Percentiles rank a stretch among this genome's conserved stretches.
Evolutionary conservation across 2,888 invertebrate genomes (phyloP).

Genomic region (Horisme vitalbata): DNA sequence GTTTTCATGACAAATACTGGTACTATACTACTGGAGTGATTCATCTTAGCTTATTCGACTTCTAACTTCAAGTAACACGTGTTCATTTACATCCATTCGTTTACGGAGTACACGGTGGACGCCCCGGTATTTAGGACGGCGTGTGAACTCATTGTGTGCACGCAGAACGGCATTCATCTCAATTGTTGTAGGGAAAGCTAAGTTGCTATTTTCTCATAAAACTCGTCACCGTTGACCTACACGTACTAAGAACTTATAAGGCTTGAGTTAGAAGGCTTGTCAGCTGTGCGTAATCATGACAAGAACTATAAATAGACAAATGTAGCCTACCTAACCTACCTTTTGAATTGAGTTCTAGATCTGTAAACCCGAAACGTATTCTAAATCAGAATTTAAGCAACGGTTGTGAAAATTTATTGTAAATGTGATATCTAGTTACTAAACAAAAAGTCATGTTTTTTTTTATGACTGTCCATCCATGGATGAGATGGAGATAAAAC

Average conservation of each 20-base stretch:
- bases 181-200: conserved; percentile 32
- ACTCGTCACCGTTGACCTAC: conserved; percentile 20
- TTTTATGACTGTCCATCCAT: no score
- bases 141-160: conserved; percentile 38
- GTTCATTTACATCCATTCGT: conserved; percentile 52
- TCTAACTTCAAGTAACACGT: conserved; percentile 39
- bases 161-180: conserved; percentile 26
- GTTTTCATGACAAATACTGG: no score
- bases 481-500: no score
- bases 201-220: conserved; percentile 12
- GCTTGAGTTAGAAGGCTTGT: background rate
- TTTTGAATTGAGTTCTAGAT: no score
- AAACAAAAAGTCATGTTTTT: no score
- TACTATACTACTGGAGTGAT: no score
- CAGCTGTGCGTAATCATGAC: background rate
- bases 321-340: no score
- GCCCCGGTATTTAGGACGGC: conserved; percentile 52
- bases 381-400: no score
- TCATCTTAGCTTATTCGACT: background rate
- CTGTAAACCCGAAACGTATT: no score
- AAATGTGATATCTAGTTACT: no score
- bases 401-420: no score
- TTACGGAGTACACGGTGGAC: conserved; percentile 45
- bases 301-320: background rate
- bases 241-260: conserved; percentile 18